A percentile compares a stretch with the other conserved stretches of the same genome.
Evolutionary conservation across 1,140 invertebrate genomes (phyloP).

Genomic region (Ganaspis sp.): DNA sequence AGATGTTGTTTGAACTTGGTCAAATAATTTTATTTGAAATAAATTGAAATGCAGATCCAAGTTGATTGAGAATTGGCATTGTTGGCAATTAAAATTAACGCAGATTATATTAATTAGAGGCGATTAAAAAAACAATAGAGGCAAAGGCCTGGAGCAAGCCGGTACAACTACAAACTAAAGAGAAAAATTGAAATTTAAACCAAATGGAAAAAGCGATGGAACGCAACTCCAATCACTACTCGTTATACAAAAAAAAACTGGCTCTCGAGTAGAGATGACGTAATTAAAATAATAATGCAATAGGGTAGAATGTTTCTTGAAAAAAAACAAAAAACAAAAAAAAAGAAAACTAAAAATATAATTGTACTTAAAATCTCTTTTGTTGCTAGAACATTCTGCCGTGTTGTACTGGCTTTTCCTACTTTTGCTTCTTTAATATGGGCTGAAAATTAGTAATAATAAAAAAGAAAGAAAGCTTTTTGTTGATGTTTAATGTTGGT

Average conservation of each 20-base stretch:
- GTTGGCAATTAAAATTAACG: background rate
- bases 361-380: slow-evolving; percentile 31
- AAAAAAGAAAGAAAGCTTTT: slow-evolving; percentile 39
- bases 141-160: slow-evolving; percentile 74
- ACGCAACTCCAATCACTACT: slow-evolving; percentile 75
- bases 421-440: slow-evolving; percentile 48
- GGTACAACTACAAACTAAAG: slow-evolving; percentile 72
- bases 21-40: too few relatives aligned
- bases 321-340: slow-evolving; percentile 2
- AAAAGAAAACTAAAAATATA: background rate
- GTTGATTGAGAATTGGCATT: too few relatives aligned
- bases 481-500: slow-evolving; percentile 42
- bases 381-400: slow-evolving; percentile 43
- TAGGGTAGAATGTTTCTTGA: slow-evolving; percentile 19
- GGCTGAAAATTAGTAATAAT: slow-evolving; percentile 33
- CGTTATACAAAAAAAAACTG: slow-evolving; percentile 65
- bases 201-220: slow-evolving; percentile 54
- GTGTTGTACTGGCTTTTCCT: slow-evolving; percentile 75
- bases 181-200: slow-evolving; percentile 47
- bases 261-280: slow-evolving; percentile 65
- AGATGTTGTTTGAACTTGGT: too few relatives aligned
- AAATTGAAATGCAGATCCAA: too few relatives aligned
- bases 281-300: background rate
- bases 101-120: slow-evolving; percentile 9
- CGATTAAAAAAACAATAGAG: slow-evolving; percentile 45